Percentiles rank a stretch among this genome's conserved stretches.
These are phyloP conservation scores for Limonius californicus DNA, from an alignment of 1,140 invertebrate genomes.

Conservation along the genomic window DNA sequence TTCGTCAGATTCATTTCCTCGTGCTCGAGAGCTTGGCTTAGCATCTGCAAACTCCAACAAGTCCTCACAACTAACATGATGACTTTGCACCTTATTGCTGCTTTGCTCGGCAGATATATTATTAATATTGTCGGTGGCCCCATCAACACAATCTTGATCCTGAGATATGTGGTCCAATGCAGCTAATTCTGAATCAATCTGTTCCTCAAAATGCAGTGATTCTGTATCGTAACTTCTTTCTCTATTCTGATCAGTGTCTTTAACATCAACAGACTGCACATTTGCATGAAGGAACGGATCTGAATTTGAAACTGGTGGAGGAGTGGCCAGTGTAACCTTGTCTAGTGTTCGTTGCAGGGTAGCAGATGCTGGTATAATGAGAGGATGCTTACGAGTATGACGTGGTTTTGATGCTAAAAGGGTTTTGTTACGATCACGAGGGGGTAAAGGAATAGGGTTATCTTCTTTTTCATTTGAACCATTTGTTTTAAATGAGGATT, in stretches of 20 bases:
- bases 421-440: slow-evolving; percentile 71
- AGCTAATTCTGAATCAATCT: slow-evolving; percentile 62
- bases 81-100: slow-evolving; percentile 42
- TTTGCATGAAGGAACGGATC: slow-evolving; percentile 10
- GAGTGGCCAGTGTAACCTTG: slow-evolving; percentile 41
- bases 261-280: not conserved
- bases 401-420: slow-evolving; percentile 63
- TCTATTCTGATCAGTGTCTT: not conserved
- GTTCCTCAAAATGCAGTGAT: slow-evolving; percentile 52
- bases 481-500: not conserved
- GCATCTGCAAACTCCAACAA: slow-evolving; percentile 85
- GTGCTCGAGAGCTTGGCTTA: slow-evolving; percentile 75
- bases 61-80: slow-evolving; percentile 91
- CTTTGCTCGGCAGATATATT: slow-evolving; percentile 26
- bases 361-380: slow-evolving; percentile 69
- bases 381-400: slow-evolving; percentile 81
- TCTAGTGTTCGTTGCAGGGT: slow-evolving; percentile 59
- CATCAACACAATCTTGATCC: slow-evolving; percentile 41
- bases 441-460: slow-evolving; percentile 79
- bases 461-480: slow-evolving; percentile 46
- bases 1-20: slow-evolving; percentile 82
- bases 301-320: not conserved
- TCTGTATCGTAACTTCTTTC: slow-evolving; percentile 24
- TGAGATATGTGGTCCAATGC: slow-evolving; percentile 54
- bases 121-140: slow-evolving; percentile 19